Evolutionary conservation across 2,113 vertebrate genomes (phyloP).

Genomic region (Microtus richardsoni): DNA sequence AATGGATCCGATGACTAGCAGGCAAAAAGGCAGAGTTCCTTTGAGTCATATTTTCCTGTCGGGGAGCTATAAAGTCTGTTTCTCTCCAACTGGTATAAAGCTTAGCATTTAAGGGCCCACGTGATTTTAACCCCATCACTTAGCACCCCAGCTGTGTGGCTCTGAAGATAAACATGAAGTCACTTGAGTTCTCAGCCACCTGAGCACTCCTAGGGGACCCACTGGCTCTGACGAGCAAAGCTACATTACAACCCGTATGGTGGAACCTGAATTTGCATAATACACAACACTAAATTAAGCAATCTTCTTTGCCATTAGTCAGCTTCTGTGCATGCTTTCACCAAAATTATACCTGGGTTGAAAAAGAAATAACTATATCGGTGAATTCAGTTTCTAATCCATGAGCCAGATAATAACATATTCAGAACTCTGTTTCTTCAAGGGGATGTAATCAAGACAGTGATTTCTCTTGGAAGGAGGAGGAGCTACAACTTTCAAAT

Average conservation of each 20-base stretch:
- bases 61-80: constrained; percentile 47
- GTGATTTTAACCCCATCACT: constrained; percentile 37
- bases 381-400: background rate
- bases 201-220: constrained; percentile 6
- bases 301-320: background rate
- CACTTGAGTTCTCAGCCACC: constrained; percentile 17
- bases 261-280: background rate
- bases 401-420: background rate
- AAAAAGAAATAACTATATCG: background rate
- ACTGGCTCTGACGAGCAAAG: constrained; percentile 1
- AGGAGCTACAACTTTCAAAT: background rate
- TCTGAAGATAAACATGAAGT: constrained; percentile 22
- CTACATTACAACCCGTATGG: background rate
- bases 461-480: background rate
- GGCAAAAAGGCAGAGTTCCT: constrained; percentile 37
- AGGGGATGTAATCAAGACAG: background rate
- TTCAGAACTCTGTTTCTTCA: background rate
- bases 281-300: constrained; percentile 21
- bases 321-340: background rate
- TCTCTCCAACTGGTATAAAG: constrained; percentile 49
- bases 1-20: constrained; percentile 68
- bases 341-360: constrained; percentile 31
- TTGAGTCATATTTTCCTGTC: constrained; percentile 74
- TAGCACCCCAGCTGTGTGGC: constrained; percentile 1
- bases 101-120: constrained; percentile 4